These are phyloP conservation scores for Dufourea novaeangliae DNA, from an alignment of 1,140 invertebrate species.

Conservation along the genomic window DNA sequence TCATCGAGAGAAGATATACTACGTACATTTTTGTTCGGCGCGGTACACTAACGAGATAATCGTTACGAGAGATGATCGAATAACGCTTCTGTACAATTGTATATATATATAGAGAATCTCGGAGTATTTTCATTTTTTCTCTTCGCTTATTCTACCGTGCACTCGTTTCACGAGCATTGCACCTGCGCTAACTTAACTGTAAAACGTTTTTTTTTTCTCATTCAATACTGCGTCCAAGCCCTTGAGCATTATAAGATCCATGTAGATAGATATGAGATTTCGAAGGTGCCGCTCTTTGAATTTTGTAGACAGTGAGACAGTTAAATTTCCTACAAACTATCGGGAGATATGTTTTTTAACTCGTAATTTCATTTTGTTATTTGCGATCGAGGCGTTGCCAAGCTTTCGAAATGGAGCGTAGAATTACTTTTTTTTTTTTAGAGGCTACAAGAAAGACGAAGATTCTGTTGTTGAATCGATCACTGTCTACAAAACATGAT, in stretches of 20 bases:
- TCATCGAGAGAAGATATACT: constrained; percentile 25
- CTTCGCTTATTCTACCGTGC: constrained; percentile 44
- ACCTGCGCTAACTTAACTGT: constrained; percentile 55
- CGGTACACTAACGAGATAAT: constrained; percentile 49
- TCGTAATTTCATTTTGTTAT: constrained; percentile 13
- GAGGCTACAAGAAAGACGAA: constrained; percentile 24
- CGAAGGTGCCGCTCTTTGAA: constrained; percentile 34
- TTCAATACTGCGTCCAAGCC: constrained; percentile 62
- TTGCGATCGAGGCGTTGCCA: not conserved
- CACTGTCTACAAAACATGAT: constrained; percentile 39
- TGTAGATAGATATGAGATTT: constrained; percentile 32
- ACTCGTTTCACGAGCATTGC: constrained; percentile 63
- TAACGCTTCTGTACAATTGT: constrained; percentile 45
- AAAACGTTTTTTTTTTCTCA: constrained; percentile 6
- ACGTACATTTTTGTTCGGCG: constrained; percentile 44
- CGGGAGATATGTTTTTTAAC: constrained; percentile 45
- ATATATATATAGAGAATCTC: constrained; percentile 26
- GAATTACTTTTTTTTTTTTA: not conserved
- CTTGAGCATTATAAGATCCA: constrained; percentile 66
- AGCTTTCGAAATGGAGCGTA: not conserved
- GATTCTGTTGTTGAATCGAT: constrained; percentile 23
- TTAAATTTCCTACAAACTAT: not conserved
- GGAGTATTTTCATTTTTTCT: constrained; percentile 7
- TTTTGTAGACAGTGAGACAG: constrained; percentile 40
- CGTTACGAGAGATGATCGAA: constrained; percentile 47